Conservation (phyloP, 2,888 invertebrate genomes). For the Augiades crinisus region DNA sequence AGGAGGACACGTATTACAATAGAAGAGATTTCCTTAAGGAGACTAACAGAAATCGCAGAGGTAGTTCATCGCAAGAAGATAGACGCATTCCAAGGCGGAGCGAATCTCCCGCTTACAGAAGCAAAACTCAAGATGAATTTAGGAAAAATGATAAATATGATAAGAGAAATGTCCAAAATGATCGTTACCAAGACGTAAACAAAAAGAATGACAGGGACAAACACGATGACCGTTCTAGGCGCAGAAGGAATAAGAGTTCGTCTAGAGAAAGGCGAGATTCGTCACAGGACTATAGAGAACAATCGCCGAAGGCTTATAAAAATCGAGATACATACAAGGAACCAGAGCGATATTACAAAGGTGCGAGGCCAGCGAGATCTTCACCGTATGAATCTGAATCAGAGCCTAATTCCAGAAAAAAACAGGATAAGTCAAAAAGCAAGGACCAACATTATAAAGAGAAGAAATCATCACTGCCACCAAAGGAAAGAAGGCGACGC, state of each 20-base stretch:
- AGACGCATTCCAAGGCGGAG: constrained; percentile 42
- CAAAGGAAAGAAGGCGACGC: constrained; percentile 44
- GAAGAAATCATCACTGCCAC: constrained; percentile 39
- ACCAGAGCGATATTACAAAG: constrained; percentile 50
- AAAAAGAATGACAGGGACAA: constrained; percentile 42
- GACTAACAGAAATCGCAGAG: constrained; percentile 39
- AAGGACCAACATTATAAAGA: constrained; percentile 49
- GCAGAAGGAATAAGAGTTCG: constrained; percentile 48
- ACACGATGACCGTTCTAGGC: constrained; percentile 38
- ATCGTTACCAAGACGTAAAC: constrained; percentile 30
- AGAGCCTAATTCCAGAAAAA: constrained; percentile 48
- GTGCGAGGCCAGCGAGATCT: constrained; percentile 43
- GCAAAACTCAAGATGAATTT: constrained; percentile 40
- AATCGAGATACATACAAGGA: constrained; percentile 50
- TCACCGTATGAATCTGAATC: constrained; percentile 57
- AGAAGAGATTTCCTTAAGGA: constrained; percentile 38
- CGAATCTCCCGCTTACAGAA: constrained; percentile 46
- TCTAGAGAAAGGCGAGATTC: constrained; percentile 50
- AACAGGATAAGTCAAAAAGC: constrained; percentile 42
- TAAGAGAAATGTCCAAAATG: constrained; percentile 45
- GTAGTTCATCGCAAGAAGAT: constrained; percentile 46
- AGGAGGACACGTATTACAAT: constrained; percentile 47
- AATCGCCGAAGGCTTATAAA: constrained; percentile 49
- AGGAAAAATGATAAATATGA: constrained; percentile 43
- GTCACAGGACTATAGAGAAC: constrained; percentile 51